Evolutionary conservation across 1,140 invertebrate genomes (phyloP), one percentile per base, ranked within the genome.

Genomic region (Lineus longissimus): DNA sequence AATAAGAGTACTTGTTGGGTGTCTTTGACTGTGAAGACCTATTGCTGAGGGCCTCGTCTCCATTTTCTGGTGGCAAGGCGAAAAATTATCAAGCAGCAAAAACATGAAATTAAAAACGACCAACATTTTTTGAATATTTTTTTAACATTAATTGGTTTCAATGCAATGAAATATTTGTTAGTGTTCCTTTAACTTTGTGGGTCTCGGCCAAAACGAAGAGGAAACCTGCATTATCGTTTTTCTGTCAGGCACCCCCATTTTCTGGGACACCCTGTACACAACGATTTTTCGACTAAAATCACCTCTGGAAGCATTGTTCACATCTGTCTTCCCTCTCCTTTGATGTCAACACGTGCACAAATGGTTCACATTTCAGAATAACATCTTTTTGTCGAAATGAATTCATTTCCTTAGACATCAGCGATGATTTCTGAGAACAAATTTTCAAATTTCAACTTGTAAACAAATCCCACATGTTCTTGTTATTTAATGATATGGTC

Each of bases 281-380:
- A 15, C 0, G 25, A 0, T 19, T 0, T 23, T 19, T 55, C n/a
- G 11, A 57, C n/a, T n/a, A 4, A 9, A 29, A 6, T 57, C 36
- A 59, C 58, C 58, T 36, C 17, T 23, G 29, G 22, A 59, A 59
- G 36, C 58, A 59, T 36, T 45, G 33, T 13, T 59, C 58, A 43
- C 58, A 59, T 40, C 58, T 59, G 31, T 9, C 36, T 17, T 43
- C 22, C 23, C 58, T 36, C 36, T 59, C 33, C 6, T 19, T 23
- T 11, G 27, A 27, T 27, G 58, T 31, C 6, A 59, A 17, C 40
- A 59, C 58, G 36, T 59, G 58, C 7, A 45, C 58, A 29, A 41
- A 59, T 27, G 58, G 58, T 59, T 36, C 27, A 59, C 58, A 59
- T 29, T 36, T 59, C 36, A 59, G 11, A 9, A 59, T 19, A 36